phyloP scores from a whole-genome alignment of 2,113 vertebrate species.

The Gnathonemus longibarbis region DNA sequence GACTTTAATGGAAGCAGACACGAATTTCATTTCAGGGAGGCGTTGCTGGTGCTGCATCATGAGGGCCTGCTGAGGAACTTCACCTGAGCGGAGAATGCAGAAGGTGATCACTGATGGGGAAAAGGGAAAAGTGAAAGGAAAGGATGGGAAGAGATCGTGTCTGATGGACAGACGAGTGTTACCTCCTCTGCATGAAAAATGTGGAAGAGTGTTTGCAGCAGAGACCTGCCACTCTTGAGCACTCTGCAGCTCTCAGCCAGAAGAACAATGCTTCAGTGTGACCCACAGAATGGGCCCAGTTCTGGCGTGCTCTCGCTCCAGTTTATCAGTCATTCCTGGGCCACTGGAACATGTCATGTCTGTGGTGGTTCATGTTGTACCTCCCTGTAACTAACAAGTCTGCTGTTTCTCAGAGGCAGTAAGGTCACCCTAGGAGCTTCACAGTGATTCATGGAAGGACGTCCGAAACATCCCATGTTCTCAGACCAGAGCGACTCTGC shows the following conservation, averaged over 20 bases:
- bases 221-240: background rate
- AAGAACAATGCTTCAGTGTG: background rate
- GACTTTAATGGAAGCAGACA: background rate
- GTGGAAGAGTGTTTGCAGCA: background rate
- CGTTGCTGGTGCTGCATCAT: background rate
- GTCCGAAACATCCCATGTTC: constrained; percentile 1
- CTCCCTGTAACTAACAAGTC: background rate
- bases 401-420: background rate
- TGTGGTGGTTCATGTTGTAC: background rate
- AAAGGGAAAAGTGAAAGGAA: background rate
- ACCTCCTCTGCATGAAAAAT: background rate
- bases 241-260: background rate
- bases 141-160: background rate
- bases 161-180: background rate
- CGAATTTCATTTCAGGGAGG: background rate
- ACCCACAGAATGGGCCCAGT: background rate
- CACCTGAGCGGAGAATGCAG: background rate
- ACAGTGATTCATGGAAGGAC: background rate
- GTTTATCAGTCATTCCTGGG: background rate
- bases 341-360: background rate
- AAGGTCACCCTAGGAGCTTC: background rate
- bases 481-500: constrained; percentile 3
- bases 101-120: background rate
- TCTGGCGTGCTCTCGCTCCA: background rate
- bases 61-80: background rate